Evolutionary conservation across 2,797 vertebrate species (phyloP).

Genomic region (Phalanger gymnotis): DNA sequence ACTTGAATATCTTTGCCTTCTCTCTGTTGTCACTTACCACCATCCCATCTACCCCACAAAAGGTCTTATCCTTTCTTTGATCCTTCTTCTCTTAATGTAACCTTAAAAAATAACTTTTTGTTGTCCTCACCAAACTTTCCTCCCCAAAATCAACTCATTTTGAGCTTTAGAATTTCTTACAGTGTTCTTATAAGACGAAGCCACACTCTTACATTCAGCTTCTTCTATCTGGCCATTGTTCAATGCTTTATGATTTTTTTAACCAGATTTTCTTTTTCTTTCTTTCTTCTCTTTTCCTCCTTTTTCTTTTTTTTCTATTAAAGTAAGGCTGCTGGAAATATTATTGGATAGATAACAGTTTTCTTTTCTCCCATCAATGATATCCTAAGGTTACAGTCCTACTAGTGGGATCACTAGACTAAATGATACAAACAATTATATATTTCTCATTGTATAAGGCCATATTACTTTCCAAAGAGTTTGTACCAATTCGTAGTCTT

Average conservation of each 20-base stretch:
- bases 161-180: not conserved
- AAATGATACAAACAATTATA: not conserved
- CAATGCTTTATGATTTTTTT: not conserved
- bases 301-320: not conserved
- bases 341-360: not conserved
- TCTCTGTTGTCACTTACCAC: not conserved
- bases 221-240: not conserved
- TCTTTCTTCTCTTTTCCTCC: not conserved
- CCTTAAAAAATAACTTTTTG: not conserved
- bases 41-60: not conserved
- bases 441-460: not conserved
- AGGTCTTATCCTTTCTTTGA: not conserved
- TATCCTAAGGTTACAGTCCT: not conserved
- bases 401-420: not conserved
- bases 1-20: not conserved
- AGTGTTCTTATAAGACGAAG: not conserved
- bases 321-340: not conserved
- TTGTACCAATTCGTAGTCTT: not conserved
- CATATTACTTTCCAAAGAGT: not conserved
- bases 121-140: not conserved
- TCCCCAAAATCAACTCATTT: not conserved
- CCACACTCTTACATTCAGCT: not conserved
- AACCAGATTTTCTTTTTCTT: not conserved
- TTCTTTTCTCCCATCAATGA: not conserved
- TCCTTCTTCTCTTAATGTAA: not conserved